Evolutionary conservation across 2,113 vertebrate genomes (phyloP).

Genomic region (Scomber colias): DNA sequence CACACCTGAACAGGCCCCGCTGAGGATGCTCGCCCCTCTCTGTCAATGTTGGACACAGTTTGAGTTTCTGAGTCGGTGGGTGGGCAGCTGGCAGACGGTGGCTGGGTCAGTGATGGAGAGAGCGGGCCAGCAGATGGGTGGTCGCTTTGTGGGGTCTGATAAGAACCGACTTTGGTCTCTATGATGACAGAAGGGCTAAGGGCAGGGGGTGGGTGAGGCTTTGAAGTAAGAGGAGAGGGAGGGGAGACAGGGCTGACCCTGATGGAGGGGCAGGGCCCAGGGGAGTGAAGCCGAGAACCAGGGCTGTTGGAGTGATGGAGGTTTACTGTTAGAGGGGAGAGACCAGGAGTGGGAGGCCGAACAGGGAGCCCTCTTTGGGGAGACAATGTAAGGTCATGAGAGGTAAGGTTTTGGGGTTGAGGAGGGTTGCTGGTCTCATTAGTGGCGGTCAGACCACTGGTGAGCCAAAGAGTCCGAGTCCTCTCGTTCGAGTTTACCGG

Average conservation of each 20-base stretch:
- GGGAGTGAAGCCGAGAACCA: slow-evolving; percentile 59
- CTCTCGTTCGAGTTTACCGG: slow-evolving; percentile 42
- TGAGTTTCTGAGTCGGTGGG: slow-evolving; percentile 56
- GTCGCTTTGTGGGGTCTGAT: slow-evolving; percentile 51
- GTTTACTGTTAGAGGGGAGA: slow-evolving; percentile 76
- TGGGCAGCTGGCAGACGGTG: slow-evolving; percentile 69
- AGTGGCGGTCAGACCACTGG: neutral
- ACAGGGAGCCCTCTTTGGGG: slow-evolving; percentile 57
- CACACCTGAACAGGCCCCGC: slow-evolving; percentile 20
- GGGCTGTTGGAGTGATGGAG: slow-evolving; percentile 60
- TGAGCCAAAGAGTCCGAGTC: slow-evolving; percentile 29
- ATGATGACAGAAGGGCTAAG: slow-evolving; percentile 70
- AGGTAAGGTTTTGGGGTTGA: slow-evolving; percentile 13
- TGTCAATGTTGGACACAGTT: neutral
- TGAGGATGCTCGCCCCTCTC: slow-evolving; percentile 41
- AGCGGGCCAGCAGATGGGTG: slow-evolving; percentile 50
- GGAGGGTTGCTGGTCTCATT: neutral
- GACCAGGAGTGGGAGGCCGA: slow-evolving; percentile 75
- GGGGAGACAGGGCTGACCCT: slow-evolving; percentile 46
- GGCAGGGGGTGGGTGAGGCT: slow-evolving; percentile 54
- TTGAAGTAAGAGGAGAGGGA: slow-evolving; percentile 49
- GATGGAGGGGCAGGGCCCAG: slow-evolving; percentile 55
- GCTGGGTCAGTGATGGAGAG: slow-evolving; percentile 28
- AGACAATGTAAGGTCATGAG: slow-evolving; percentile 20
- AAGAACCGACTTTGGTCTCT: slow-evolving; percentile 46